Conservation (phyloP, 2,113 vertebrate species). For the Nycticebus coucang region DNA sequence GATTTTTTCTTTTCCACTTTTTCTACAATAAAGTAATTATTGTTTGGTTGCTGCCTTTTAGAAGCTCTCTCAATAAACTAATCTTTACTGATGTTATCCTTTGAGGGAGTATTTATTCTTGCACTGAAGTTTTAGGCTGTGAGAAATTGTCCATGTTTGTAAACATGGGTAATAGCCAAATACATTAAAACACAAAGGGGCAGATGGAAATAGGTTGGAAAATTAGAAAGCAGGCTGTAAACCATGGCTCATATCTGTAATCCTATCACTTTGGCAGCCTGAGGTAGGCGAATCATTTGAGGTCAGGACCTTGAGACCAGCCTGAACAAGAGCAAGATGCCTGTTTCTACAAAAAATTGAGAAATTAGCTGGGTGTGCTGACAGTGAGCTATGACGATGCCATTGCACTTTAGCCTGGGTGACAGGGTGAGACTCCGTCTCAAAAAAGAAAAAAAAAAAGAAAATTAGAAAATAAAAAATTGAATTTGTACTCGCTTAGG, state of each 20-base stretch:
- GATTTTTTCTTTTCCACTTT: background rate
- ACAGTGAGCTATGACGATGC: too few relatives aligned
- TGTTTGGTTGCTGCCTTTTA: conserved; percentile 29
- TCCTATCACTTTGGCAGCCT: too few relatives aligned
- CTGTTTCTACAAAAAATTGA: too few relatives aligned
- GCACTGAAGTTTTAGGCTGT: background rate
- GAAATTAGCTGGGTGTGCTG: too few relatives aligned
- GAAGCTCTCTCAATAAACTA: conserved; percentile 30
- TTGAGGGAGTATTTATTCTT: conserved; percentile 26
- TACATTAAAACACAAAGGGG: conserved; percentile 30
- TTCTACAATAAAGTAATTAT: conserved; percentile 32
- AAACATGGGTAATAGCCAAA: conserved; percentile 29
- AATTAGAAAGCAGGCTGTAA: background rate
- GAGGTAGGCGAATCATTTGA: too few relatives aligned
- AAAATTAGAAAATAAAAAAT: background rate
- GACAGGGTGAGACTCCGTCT: too few relatives aligned
- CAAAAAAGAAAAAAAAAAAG: too few relatives aligned
- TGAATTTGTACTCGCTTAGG: background rate
- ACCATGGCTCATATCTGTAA: too few relatives aligned
- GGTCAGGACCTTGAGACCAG: too few relatives aligned
- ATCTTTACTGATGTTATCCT: conserved; percentile 52
- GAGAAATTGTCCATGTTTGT: conserved; percentile 33
- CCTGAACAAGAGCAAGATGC: too few relatives aligned
- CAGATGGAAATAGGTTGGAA: conserved; percentile 50
- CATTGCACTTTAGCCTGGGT: too few relatives aligned